Evolutionary conservation across 1,140 invertebrate species (phyloP).

Genomic region (Ruditapes philippinarum): DNA sequence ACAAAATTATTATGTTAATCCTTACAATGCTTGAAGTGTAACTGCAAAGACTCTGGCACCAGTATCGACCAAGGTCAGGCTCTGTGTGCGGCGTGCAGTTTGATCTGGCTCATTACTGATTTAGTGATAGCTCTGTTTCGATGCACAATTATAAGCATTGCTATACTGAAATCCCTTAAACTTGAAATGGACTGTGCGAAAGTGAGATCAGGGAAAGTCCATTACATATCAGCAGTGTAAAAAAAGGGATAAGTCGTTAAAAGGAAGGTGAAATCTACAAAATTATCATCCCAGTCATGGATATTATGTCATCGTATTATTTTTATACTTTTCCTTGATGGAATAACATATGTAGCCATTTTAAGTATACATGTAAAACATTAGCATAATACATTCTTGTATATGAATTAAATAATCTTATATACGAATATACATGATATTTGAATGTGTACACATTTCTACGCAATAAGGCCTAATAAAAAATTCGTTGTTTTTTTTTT

Average conservation of each 20-base stretch:
- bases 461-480: constrained; percentile 22
- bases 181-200: too few relatives aligned
- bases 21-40: too few relatives aligned
- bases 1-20: too few relatives aligned
- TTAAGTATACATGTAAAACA: background rate
- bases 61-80: too few relatives aligned
- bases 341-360: background rate
- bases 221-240: background rate
- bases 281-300: background rate
- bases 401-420: background rate
- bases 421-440: background rate
- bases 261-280: background rate
- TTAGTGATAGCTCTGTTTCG: too few relatives aligned
- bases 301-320: background rate
- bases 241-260: background rate
- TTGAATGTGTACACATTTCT: background rate
- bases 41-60: too few relatives aligned
- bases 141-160: too few relatives aligned
- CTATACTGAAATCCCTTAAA: too few relatives aligned
- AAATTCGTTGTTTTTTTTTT: background rate
- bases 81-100: too few relatives aligned
- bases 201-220: too few relatives aligned
- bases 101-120: too few relatives aligned
- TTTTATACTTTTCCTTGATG: background rate
- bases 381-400: constrained; percentile 3